Evolutionary conservation across 2,797 vertebrate genomes (phyloP), one percentile per base, ranked within the genome.

Genomic region (Anas acuta): DNA sequence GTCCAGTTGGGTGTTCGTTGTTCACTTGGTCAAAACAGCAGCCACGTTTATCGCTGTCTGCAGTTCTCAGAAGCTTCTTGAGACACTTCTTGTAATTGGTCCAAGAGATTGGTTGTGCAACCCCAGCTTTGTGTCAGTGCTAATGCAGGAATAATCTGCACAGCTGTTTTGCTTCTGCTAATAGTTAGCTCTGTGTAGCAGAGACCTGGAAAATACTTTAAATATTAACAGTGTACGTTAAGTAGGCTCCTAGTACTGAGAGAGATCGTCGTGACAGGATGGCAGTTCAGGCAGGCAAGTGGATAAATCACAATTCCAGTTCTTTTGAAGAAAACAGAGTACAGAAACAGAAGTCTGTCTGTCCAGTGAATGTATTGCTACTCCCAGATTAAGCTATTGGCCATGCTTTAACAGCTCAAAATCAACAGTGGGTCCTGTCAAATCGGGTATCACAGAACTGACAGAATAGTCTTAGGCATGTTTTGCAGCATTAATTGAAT

Each of bases 401-500:
- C 84, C 43, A 11, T 79, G 77, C 78, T 87, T 51, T 93, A 69
- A 76, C 65, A 66, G 78, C 75, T 87, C 64, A 72, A 35, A 92
- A 81, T 62, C 90, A 93, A 78, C 65, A 33, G 56, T 5, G 70
- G 33, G 69, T 93, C 91, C 26, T 30, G 20, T 22, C 57, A 20
- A 26, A 60, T 60, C 7, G 56, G n/a, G 12, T 33, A 35, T 81
- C 41, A 23, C 0, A 89, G 89, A 86, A 75, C 57, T 92, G 41
- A 25, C 81, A 53, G 35, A 87, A 62, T 56, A 53, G 53, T 25
- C 56, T 83, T 39, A 67, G 81, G 60, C 66, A 39, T 2, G 5
- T 89, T 95, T 77, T 79, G 25, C 75, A 89, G 65, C 12, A 19
- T 85, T 93, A 92, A 91, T 77, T 89, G 58, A 87, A 83, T 89